These are phyloP conservation scores for Synchiropus splendidus DNA, from an alignment of 2,113 vertebrate genomes.

Conservation along the genomic window DNA sequence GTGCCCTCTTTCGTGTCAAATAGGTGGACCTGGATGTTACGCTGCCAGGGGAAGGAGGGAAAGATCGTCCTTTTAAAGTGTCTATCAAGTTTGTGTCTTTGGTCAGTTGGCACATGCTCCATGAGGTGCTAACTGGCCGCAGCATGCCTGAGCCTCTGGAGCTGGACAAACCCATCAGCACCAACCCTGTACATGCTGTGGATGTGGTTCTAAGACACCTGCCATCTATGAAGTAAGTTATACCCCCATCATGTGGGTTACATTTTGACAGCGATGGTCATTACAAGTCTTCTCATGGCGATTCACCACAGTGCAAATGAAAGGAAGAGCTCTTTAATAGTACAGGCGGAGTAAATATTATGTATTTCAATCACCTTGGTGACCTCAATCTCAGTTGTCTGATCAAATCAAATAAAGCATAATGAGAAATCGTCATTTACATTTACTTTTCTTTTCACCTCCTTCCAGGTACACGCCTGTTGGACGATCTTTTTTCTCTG, in stretches of 20 bases:
- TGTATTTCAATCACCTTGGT: no score
- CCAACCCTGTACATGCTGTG: slow-evolving; percentile 97
- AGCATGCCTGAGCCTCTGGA: slow-evolving; percentile 94
- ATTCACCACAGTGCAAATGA: no score
- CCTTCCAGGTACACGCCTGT: slow-evolving; percentile 89
- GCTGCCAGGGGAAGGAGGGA: slow-evolving; percentile 95
- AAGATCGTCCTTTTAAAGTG: slow-evolving; percentile 97
- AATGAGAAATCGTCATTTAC: no score
- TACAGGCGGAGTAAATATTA: no score
- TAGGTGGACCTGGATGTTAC: slow-evolving; percentile 99
- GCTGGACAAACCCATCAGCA: slow-evolving; percentile 98
- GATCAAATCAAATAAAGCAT: background rate
- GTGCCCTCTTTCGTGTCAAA: no score
- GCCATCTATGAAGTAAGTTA: slow-evolving; percentile 96
- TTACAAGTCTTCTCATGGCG: no score
- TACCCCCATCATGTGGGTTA: no score
- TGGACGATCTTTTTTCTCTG: slow-evolving; percentile 98
- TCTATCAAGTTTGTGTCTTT: slow-evolving; percentile 96
- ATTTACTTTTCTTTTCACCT: slow-evolving; percentile 6
- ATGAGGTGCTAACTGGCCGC: slow-evolving; percentile 94
- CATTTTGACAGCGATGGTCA: no score
- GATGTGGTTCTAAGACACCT: slow-evolving; percentile 97
- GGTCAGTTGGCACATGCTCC: slow-evolving; percentile 98
- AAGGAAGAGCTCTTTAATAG: no score
- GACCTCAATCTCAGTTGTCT: background rate